Evolutionary conservation across 2,888 invertebrate genomes (phyloP).

Genomic region (Pseudococcus longispinus): DNA sequence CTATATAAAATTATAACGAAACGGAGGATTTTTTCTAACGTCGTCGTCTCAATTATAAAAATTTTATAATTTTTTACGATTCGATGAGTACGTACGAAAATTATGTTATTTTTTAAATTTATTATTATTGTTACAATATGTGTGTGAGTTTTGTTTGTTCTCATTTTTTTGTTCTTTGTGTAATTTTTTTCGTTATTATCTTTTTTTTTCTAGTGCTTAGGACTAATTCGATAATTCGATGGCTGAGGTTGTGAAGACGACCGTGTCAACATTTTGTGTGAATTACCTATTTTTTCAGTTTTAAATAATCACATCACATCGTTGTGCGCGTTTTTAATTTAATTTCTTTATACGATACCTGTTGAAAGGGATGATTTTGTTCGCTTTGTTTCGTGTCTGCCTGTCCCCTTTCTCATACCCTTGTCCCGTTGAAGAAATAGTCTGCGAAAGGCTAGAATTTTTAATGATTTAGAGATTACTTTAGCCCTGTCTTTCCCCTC

Average conservation of each 20-base stretch:
- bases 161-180: background rate
- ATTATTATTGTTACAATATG: background rate
- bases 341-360: background rate
- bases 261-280: background rate
- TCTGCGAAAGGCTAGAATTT: background rate
- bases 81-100: background rate
- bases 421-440: no score
- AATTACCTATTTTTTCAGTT: background rate
- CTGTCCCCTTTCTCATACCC: background rate
- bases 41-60: background rate
- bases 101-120: constrained; percentile 15
- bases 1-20: background rate
- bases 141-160: background rate
- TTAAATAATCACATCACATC: background rate
- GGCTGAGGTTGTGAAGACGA: background rate
- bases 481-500: background rate
- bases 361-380: background rate
- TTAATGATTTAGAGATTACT: background rate
- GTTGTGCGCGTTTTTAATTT: background rate
- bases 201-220: background rate
- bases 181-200: background rate
- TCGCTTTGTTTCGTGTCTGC: background rate
- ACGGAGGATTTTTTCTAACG: background rate
- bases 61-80: background rate
- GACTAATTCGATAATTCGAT: background rate